These are phyloP conservation scores for Cataglyphis albicans DNA, from an alignment of 2,888 invertebrate species.

Conservation along the genomic window DNA sequence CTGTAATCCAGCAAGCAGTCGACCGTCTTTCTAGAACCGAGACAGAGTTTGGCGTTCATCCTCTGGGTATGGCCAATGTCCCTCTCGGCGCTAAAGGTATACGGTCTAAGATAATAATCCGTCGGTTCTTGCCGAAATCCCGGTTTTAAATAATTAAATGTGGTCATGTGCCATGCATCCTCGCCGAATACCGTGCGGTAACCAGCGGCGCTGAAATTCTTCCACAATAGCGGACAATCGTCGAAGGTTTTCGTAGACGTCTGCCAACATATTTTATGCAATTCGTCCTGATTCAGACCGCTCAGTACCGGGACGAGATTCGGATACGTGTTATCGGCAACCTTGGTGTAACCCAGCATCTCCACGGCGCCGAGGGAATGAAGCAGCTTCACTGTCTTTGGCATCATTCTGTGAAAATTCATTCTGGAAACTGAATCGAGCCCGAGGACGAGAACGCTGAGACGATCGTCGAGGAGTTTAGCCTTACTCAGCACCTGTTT, in stretches of 20 bases:
- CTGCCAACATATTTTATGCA: constrained; percentile 90
- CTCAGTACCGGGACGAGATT: constrained; percentile 94
- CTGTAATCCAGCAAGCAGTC: constrained; percentile 91
- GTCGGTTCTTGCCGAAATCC: constrained; percentile 94
- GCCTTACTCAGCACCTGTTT: constrained; percentile 63
- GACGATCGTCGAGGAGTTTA: constrained; percentile 75
- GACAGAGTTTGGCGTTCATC: constrained; percentile 90
- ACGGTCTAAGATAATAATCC: constrained; percentile 94
- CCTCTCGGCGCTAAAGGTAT: constrained; percentile 90
- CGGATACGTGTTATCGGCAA: constrained; percentile 97
- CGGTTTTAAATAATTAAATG: constrained; percentile 92
- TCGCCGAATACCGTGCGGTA: constrained; percentile 94
- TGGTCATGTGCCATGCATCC: constrained; percentile 92
- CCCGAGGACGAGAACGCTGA: constrained; percentile 93
- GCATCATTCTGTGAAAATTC: constrained; percentile 95
- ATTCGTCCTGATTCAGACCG: constrained; percentile 90
- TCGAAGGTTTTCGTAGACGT: constrained; percentile 89
- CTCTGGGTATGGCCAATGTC: constrained; percentile 89
- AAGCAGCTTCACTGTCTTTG: constrained; percentile 89
- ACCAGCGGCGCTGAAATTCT: constrained; percentile 90
- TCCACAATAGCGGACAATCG: constrained; percentile 94
- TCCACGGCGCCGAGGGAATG: constrained; percentile 90
- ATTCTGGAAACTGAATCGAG: constrained; percentile 94
- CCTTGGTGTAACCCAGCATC: constrained; percentile 96
- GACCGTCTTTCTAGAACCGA: constrained; percentile 90